Evolutionary conservation across 2,113 vertebrate genomes (phyloP), one percentile per base, ranked within the genome.

Genomic region (Colossoma macropomum): DNA sequence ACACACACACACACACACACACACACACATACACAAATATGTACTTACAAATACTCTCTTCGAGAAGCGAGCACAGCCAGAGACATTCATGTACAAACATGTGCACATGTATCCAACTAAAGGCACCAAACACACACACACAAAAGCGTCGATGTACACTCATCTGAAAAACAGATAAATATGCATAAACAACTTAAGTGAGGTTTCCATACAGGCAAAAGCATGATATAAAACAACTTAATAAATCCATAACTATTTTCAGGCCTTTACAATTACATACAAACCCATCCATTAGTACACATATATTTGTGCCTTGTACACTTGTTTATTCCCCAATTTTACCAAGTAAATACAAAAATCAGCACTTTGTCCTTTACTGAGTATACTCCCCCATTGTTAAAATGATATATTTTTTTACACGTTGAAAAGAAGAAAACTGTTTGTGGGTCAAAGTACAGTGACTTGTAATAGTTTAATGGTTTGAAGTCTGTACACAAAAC

Each of bases 11-110:
- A 59, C 72, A 12, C 77, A 66, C 41, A 80, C 84, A 66, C 41
- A 80, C 84, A 71, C 23, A 83, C 48, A 86, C 87, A 38, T 3
- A 38, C 34, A 84, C 76, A 52, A 50, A 66, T 66, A 66, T n/a
- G 59, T 59, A 48, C 41, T 15, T 13, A 65, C 48, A 77, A 13
- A 72, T 52, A 23, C 80, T 59, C 66, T 27, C 52, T 19, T 19
- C n/a, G 4, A 19, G 45, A 52, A 79, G 77, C 59, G 16, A 68
- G 28, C 76, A 8, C 56, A 8, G 30, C 45, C 15, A 25, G 52
- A 82, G 19, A 27, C 79, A 80, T 65, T 54, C 66, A 80, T 81
- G 34, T 48, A 62, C 23, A 80, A 48, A 63, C 25, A 19, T 38
- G 17, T 56, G 52, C 56, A 45, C 30, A 70, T 50, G 32, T 30